These are phyloP conservation scores for Watsonalla binaria DNA, from an alignment of 2,888 invertebrate species.

Conservation along the genomic window DNA sequence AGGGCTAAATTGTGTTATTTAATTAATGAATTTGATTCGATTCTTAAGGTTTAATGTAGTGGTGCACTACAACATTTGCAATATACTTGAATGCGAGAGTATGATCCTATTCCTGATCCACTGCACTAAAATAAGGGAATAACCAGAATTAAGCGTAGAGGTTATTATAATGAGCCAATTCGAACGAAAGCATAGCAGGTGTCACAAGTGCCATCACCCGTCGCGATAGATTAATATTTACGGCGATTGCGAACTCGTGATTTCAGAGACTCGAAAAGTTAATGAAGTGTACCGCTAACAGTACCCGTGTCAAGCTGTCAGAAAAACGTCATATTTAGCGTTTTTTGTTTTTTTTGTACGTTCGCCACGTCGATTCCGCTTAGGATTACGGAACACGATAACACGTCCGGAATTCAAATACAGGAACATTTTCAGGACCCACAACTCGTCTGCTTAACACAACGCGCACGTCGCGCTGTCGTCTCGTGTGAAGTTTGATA, in stretches of 20 bases:
- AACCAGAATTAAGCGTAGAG: too few species aligned
- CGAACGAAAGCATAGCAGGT: neutral
- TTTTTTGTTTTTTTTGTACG: conserved; percentile 45
- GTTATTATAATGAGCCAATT: too few species aligned
- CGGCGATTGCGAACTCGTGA: conserved; percentile 26
- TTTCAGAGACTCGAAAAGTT: conserved; percentile 51
- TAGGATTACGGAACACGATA: conserved; percentile 40
- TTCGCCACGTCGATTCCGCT: conserved; percentile 53
- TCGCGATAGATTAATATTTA: conserved; percentile 22
- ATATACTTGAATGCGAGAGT: too few species aligned
- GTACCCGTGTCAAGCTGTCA: conserved; percentile 74
- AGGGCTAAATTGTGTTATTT: too few species aligned
- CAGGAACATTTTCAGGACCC: conserved; percentile 14
- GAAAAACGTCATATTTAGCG: conserved; percentile 66
- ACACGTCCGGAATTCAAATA: conserved; percentile 23
- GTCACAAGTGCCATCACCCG: neutral
- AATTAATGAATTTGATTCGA: too few species aligned
- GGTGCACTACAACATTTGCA: too few species aligned
- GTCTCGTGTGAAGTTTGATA: conserved; percentile 48
- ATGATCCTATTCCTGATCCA: too few species aligned
- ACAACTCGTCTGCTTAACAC: conserved; percentile 13
- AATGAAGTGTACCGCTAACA: conserved; percentile 66
- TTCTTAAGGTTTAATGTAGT: too few species aligned
- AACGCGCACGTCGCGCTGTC: conserved; percentile 41
- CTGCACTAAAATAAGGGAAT: too few species aligned